A percentile compares a stretch with the other conserved stretches of the same genome.
Conservation (phyloP, 1,140 invertebrate species). For the Micrasema minimum region DNA sequence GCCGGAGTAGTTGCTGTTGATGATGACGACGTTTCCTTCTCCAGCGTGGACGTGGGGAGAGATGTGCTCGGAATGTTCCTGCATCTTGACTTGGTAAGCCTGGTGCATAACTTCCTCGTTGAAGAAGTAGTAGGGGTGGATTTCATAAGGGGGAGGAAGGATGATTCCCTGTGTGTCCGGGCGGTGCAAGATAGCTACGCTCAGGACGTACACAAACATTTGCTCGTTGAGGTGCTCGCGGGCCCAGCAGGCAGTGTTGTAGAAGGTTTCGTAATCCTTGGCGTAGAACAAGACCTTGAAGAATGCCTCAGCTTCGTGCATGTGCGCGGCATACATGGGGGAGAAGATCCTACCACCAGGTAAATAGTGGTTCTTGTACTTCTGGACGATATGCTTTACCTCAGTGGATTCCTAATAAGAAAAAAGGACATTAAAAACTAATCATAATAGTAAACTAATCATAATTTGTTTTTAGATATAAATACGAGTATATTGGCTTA, state of each 20-base stretch:
- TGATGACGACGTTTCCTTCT: slow-evolving; percentile 62
- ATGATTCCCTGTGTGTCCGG: slow-evolving; percentile 70
- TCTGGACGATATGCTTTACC: slow-evolving; percentile 70
- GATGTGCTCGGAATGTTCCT: slow-evolving; percentile 59
- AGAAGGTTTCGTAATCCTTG: slow-evolving; percentile 71
- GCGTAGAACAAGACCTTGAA: slow-evolving; percentile 78
- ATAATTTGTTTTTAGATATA: neutral
- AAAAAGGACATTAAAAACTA: neutral
- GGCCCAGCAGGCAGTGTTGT: slow-evolving; percentile 72
- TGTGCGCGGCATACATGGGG: slow-evolving; percentile 69
- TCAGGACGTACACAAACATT: slow-evolving; percentile 73
- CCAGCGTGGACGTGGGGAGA: slow-evolving; percentile 61
- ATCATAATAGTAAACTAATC: neutral
- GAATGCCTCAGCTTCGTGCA: slow-evolving; percentile 71
- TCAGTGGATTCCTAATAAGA: slow-evolving; percentile 66
- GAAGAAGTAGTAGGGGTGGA: slow-evolving; percentile 75
- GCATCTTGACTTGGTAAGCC: slow-evolving; percentile 70
- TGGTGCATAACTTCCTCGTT: slow-evolving; percentile 70
- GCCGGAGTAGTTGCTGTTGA: slow-evolving; percentile 68
- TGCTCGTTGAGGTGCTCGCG: slow-evolving; percentile 72
- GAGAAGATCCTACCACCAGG: slow-evolving; percentile 73
- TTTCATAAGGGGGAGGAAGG: slow-evolving; percentile 75
- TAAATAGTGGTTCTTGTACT: slow-evolving; percentile 68
- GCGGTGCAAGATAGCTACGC: slow-evolving; percentile 71
- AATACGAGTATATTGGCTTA: slow-evolving; percentile 50